Percentiles rank a stretch among this genome's conserved stretches.
phyloP scores from a whole-genome alignment of 23 tunicate genomes.

The Botrylloides violaceus region DNA sequence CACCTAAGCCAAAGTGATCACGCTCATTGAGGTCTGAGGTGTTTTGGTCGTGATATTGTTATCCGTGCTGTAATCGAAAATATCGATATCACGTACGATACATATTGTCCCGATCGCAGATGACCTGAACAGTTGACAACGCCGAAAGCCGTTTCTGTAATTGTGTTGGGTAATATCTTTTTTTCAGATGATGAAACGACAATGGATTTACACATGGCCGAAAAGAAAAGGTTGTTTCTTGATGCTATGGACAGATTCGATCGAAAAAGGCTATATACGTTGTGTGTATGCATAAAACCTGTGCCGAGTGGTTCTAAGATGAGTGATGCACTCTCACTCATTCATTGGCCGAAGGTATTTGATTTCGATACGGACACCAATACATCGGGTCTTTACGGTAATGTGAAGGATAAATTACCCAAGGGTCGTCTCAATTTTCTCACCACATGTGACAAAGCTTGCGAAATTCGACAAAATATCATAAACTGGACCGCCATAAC shows the following conservation, averaged over 20 bases:
- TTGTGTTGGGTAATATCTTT: no score
- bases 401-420: neutral
- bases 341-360: constrained; percentile 62
- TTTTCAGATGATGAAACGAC: no score
- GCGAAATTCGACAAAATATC: neutral
- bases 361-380: constrained; percentile 39
- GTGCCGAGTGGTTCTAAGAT: no score
- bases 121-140: no score
- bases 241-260: constrained; percentile 5
- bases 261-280: neutral
- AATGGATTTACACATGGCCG: no score
- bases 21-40: no score
- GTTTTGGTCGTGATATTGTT: no score
- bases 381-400: neutral
- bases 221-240: neutral
- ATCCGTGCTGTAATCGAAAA: no score
- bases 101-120: no score
- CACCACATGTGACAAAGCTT: neutral
- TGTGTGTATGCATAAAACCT: constrained; percentile 2
- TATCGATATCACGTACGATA: no score
- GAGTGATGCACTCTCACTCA: constrained; percentile 12
- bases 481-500: constrained; percentile 8
- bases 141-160: no score
- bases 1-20: no score
- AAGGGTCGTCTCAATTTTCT: neutral